Percentiles rank a stretch among this genome's conserved stretches.
Conservation (phyloP, 2,797 vertebrate species). For the Rhinoraja longicauda region DNA sequence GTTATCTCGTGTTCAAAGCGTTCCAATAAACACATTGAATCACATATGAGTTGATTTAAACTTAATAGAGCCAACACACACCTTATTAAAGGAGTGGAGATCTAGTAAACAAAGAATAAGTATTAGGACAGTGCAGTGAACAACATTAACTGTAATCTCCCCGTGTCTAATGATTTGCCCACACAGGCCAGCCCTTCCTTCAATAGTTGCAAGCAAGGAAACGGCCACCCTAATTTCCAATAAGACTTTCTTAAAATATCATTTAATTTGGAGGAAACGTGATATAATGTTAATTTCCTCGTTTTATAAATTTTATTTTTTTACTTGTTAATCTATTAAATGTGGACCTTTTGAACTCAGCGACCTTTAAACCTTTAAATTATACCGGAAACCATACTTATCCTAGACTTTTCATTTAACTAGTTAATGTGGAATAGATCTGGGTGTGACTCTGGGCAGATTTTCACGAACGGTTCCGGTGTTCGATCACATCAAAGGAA, state of each 20-base stretch:
- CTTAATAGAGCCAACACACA: neutral
- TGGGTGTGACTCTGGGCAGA: neutral
- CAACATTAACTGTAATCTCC: neutral
- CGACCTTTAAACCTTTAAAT: constrained; percentile 22
- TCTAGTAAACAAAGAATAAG: neutral
- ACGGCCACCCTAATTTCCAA: neutral
- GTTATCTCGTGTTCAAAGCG: neutral
- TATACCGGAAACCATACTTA: neutral
- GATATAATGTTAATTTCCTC: neutral
- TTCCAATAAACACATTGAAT: neutral
- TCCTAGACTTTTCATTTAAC: neutral
- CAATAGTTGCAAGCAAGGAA: neutral
- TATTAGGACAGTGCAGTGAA: neutral
- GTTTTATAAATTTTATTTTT: neutral
- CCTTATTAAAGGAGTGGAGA: neutral
- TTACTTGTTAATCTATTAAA: neutral
- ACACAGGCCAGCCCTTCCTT: neutral
- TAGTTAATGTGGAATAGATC: neutral
- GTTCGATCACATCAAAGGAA: neutral
- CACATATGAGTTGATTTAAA: constrained; percentile 9
- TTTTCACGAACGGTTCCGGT: neutral
- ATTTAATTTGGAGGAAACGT: neutral
- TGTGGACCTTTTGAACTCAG: neutral
- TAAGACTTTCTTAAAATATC: neutral
- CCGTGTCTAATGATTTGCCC: neutral